Evolutionary conservation across 1,140 invertebrate genomes (phyloP).

Genomic region (Heterodera schachtii): DNA sequence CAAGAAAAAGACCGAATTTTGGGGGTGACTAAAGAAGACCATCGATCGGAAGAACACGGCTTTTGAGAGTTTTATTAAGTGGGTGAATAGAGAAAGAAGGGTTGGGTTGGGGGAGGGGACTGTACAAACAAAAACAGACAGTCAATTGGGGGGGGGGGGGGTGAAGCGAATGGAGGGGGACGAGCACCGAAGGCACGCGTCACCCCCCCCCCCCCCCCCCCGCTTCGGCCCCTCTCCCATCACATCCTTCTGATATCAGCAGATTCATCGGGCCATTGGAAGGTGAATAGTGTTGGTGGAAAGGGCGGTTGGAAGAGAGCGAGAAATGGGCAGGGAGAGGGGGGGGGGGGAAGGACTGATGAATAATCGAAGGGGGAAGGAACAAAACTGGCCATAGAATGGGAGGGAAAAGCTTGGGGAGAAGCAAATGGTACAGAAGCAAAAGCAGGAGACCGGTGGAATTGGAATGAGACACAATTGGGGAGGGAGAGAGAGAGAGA

Average conservation of each 20-base stretch:
- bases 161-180: neutral
- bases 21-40: neutral
- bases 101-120: neutral
- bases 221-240: neutral
- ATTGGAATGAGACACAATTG: too few species aligned
- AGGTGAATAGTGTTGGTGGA: neutral
- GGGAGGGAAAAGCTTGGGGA: neutral
- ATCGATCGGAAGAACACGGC: neutral
- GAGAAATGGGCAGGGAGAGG: too few species aligned
- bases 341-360: neutral
- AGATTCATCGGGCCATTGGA: neutral
- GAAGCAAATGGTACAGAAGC: neutral
- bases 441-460: neutral
- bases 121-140: neutral
- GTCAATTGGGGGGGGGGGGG: neutral
- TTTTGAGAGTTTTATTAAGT: neutral
- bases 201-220: too few species aligned
- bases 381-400: neutral
- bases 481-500: too few species aligned
- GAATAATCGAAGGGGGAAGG: neutral
- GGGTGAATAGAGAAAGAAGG: neutral
- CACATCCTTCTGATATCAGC: neutral
- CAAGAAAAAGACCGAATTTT: neutral
- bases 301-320: neutral
- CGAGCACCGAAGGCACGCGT: neutral